These are phyloP conservation scores for Penaeus vannamei DNA, from an alignment of 1,140 invertebrate genomes.

Conservation along the genomic window DNA sequence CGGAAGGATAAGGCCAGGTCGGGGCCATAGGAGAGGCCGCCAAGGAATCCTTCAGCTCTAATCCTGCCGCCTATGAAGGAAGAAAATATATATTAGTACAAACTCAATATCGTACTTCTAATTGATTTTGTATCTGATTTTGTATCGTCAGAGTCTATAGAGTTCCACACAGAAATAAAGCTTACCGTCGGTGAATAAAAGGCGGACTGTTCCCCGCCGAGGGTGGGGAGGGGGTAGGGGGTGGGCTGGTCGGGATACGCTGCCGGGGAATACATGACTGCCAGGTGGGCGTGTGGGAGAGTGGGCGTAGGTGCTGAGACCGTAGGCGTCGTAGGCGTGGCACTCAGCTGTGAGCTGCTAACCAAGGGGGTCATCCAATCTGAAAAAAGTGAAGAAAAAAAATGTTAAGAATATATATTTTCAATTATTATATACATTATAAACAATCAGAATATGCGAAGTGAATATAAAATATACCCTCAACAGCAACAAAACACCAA, in stretches of 20 bases:
- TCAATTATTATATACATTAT: neutral
- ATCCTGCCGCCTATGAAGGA: constrained; percentile 69
- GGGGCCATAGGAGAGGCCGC: constrained; percentile 67
- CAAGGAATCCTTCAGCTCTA: constrained; percentile 71
- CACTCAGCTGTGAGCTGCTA: constrained; percentile 63
- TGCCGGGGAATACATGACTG: constrained; percentile 67
- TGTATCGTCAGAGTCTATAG: neutral
- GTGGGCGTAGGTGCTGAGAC: constrained; percentile 57
- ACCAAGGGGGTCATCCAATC: constrained; percentile 66
- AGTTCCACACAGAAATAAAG: constrained; percentile 37
- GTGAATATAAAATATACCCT: too few relatives aligned
- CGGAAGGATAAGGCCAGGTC: constrained; percentile 70
- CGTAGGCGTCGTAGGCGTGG: constrained; percentile 63
- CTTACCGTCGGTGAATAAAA: constrained; percentile 75
- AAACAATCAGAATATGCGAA: neutral
- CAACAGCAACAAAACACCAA: too few relatives aligned
- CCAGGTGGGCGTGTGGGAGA: constrained; percentile 60
- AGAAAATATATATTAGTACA: neutral
- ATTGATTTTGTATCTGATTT: neutral
- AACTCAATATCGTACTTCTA: neutral
- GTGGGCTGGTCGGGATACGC: constrained; percentile 66
- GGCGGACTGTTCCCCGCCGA: constrained; percentile 72
- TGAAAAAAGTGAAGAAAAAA: neutral
- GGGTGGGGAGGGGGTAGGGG: constrained; percentile 67
- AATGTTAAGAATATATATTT: neutral